Evolutionary conservation across 2,113 vertebrate genomes (phyloP).

Genomic region (Zosterops lateralis): DNA sequence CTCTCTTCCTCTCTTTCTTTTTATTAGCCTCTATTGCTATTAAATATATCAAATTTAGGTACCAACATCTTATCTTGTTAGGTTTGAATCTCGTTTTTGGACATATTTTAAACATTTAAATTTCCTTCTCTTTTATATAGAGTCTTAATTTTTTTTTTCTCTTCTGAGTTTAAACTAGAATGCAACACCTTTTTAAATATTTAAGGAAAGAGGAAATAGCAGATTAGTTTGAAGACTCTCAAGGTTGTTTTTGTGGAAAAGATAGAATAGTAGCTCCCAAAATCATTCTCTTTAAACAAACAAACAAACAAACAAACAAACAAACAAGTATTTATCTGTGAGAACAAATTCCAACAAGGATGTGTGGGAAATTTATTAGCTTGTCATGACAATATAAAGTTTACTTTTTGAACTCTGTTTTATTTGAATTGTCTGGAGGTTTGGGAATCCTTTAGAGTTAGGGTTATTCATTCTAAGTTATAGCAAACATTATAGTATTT

Average conservation of each 20-base stretch:
- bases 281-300: background rate
- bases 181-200: background rate
- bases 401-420: background rate
- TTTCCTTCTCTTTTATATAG: too few relatives aligned
- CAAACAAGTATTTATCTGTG: background rate
- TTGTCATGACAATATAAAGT: background rate
- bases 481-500: background rate
- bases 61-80: too few relatives aligned
- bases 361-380: background rate
- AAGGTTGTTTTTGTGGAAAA: background rate
- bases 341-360: background rate
- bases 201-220: background rate
- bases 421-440: background rate
- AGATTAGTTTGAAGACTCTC: background rate
- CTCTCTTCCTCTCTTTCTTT: too few relatives aligned
- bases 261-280: background rate
- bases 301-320: background rate
- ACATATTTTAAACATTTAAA: too few relatives aligned
- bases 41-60: too few relatives aligned
- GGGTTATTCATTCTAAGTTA: background rate
- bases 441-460: background rate
- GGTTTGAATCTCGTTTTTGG: too few relatives aligned
- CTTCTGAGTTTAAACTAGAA: background rate
- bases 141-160: too few relatives aligned
- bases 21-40: too few relatives aligned